phyloP scores from a whole-genome alignment of 2,888 invertebrate species.

The Eupsilia transversa region DNA sequence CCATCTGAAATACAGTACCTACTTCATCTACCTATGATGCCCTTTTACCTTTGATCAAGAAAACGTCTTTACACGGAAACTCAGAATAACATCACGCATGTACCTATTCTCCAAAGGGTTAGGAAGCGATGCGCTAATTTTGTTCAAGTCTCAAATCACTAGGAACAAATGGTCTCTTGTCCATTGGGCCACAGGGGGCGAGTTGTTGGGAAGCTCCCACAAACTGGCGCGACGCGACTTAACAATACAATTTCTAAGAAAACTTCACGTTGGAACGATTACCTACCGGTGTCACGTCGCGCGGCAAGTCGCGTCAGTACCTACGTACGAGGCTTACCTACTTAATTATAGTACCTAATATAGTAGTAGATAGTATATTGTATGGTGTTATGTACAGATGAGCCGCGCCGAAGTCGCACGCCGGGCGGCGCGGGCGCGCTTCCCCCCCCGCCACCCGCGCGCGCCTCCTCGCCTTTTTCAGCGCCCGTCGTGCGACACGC shows the following conservation, averaged over 20 bases:
- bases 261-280: too few relatives aligned
- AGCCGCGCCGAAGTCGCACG: slow-evolving; percentile 72
- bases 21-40: background rate
- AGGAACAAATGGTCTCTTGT: too few relatives aligned
- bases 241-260: too few relatives aligned
- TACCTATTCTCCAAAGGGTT: background rate
- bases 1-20: background rate
- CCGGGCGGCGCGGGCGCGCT: slow-evolving; percentile 49
- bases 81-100: background rate
- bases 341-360: background rate
- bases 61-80: background rate
- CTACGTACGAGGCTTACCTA: too few relatives aligned
- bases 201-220: too few relatives aligned
- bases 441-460: slow-evolving; percentile 50
- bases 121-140: background rate
- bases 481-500: slow-evolving; percentile 52
- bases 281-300: too few relatives aligned
- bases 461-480: background rate
- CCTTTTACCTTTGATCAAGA: background rate
- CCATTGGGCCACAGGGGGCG: too few relatives aligned
- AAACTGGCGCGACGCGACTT: too few relatives aligned
- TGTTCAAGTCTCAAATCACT: too few relatives aligned
- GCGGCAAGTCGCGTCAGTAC: too few relatives aligned
- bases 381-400: slow-evolving; percentile 58
- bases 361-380: background rate